phyloP scores from a whole-genome alignment of 2,113 vertebrate genomes.

The Aythya baeri region DNA sequence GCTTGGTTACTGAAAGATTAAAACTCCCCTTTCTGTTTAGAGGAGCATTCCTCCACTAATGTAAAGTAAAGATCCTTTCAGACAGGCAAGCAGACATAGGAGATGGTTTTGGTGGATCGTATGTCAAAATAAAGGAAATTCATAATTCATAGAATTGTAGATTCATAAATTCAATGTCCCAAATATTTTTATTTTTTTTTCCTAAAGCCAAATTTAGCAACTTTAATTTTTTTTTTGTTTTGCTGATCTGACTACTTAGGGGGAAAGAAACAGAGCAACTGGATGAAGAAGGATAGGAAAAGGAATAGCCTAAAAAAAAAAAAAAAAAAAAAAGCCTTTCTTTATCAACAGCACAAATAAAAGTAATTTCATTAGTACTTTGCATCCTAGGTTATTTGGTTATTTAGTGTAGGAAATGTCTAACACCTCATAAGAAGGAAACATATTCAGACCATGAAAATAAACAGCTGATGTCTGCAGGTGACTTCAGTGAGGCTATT shows the following conservation, averaged over 20 bases:
- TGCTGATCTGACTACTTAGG: not conserved
- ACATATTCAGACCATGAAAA: not conserved
- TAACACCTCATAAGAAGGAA: not conserved
- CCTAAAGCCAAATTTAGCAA: not conserved
- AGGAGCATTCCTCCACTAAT: not conserved
- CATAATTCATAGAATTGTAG: not conserved
- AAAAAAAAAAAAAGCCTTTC: not conserved
- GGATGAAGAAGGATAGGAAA: not conserved
- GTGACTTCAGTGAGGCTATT: not conserved
- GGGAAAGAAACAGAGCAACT: not conserved
- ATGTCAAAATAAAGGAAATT: not conserved
- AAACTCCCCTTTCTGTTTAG: not conserved
- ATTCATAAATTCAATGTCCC: not conserved
- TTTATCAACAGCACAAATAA: not conserved
- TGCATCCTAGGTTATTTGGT: not conserved
- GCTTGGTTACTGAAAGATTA: not conserved
- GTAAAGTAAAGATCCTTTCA: not conserved
- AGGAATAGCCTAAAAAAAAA: not conserved
- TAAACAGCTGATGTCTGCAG: not conserved
- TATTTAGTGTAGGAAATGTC: not conserved
- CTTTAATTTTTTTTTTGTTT: not conserved
- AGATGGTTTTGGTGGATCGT: not conserved
- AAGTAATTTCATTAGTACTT: not conserved
- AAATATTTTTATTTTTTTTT: not conserved
- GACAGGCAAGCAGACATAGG: not conserved